Evolutionary conservation across 2,113 vertebrate genomes (phyloP).

Genomic region (Chaenogobius annularis): DNA sequence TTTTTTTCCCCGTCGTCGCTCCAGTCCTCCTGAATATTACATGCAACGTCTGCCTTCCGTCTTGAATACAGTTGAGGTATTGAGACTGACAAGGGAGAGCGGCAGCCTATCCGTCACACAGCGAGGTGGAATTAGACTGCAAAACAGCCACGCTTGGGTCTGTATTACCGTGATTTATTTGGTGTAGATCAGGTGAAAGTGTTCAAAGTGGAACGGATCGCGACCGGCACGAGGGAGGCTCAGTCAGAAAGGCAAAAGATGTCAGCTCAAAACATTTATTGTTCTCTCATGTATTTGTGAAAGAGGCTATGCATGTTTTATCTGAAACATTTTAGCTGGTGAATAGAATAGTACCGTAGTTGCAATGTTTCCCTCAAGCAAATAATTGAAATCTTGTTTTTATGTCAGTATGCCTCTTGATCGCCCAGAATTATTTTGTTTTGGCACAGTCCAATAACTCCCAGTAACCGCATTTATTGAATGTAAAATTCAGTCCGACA

Average conservation of each 20-base stretch:
- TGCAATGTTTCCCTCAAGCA: neutral
- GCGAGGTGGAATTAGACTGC: slow-evolving; percentile 2
- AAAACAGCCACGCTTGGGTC: slow-evolving; percentile 25
- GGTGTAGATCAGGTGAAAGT: slow-evolving; percentile 16
- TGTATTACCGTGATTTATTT: slow-evolving; percentile 20
- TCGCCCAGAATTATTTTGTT: neutral
- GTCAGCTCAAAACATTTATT: neutral
- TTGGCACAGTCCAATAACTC: too few species aligned
- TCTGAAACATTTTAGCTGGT: neutral
- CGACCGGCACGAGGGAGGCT: neutral
- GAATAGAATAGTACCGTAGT: neutral
- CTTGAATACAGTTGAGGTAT: neutral
- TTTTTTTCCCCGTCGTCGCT: slow-evolving; percentile 19
- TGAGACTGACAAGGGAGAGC: slow-evolving; percentile 11
- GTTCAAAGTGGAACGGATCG: neutral
- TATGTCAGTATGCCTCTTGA: too few species aligned
- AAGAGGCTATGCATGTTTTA: neutral
- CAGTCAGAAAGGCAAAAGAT: neutral
- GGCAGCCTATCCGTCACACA: slow-evolving; percentile 7
- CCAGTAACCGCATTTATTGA: too few species aligned
- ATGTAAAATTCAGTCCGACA: too few species aligned
- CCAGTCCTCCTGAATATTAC: slow-evolving; percentile 23
- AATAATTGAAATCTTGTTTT: too few species aligned
- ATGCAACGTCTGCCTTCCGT: slow-evolving; percentile 8
- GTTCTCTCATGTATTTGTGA: neutral